A percentile compares a stretch with the other conserved stretches of the same genome.
Evolutionary conservation across 2,113 vertebrate species (phyloP).

Genomic region (Neotoma lepida): DNA sequence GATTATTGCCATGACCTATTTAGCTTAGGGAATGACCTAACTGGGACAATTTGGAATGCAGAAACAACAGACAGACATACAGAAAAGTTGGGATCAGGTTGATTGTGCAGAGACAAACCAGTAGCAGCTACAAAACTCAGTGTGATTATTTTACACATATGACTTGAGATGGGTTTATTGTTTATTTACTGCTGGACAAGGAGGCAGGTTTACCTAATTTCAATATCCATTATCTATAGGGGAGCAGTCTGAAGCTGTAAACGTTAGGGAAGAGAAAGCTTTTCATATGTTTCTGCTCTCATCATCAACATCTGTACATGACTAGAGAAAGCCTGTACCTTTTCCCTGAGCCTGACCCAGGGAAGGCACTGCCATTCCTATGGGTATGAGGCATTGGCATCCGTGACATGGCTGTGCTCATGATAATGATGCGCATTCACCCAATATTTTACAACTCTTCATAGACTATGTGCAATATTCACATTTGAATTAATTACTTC

Average conservation of each 20-base stretch:
- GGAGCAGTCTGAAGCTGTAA: background rate
- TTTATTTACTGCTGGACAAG: background rate
- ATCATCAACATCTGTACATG: background rate
- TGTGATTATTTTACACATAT: background rate
- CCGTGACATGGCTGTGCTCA: accelerated
- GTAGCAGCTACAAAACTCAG: background rate
- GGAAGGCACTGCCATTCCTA: background rate
- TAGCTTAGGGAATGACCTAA: background rate
- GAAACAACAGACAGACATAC: background rate
- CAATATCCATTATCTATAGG: background rate
- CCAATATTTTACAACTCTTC: background rate
- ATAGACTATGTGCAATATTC: background rate
- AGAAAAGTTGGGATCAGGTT: background rate
- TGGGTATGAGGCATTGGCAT: background rate
- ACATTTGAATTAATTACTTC: background rate
- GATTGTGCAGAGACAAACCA: background rate
- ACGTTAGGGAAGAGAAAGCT: background rate
- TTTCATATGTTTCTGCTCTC: too few species aligned
- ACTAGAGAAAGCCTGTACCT: background rate
- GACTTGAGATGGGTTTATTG: background rate
- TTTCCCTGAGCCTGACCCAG: too few species aligned
- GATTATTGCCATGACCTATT: background rate
- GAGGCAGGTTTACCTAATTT: background rate
- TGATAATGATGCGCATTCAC: background rate
- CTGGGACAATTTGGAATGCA: too few species aligned